These are phyloP conservation scores for Myiagra hebetior DNA, from an alignment of 2,113 vertebrate species.

Conservation along the genomic window DNA sequence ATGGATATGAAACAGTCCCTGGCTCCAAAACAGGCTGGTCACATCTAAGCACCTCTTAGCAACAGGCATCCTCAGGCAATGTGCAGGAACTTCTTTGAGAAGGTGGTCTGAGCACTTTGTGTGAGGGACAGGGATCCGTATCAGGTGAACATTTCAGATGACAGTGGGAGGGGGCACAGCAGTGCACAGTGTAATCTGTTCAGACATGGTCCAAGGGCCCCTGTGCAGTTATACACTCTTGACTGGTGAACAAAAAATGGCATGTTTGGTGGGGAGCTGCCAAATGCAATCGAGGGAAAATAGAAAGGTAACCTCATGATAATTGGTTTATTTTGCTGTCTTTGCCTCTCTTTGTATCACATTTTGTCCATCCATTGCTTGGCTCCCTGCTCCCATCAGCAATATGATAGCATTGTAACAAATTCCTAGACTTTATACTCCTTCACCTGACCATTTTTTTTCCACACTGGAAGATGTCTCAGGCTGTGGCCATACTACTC, in stretches of 20 bases:
- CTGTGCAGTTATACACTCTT: background rate
- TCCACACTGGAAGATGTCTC: background rate
- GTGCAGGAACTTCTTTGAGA: background rate
- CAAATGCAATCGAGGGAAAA: background rate
- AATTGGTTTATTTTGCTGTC: background rate
- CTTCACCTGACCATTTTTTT: background rate
- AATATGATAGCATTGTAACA: background rate
- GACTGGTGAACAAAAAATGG: background rate
- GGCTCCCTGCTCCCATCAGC: background rate
- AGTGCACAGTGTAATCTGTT: background rate
- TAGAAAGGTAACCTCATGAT: background rate
- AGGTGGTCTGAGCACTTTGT: background rate
- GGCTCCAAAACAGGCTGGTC: background rate
- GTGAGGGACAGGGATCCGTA: background rate
- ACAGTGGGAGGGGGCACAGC: background rate
- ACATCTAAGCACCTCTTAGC: background rate
- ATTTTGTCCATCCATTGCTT: background rate
- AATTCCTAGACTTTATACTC: background rate
- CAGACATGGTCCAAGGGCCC: background rate
- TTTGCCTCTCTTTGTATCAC: background rate
- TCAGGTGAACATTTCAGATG: background rate
- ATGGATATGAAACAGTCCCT: background rate
- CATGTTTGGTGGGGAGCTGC: background rate
- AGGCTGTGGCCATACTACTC: background rate
- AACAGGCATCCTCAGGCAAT: rapidly evolving